phyloP scores from a whole-genome alignment of 2,797 vertebrate species.

The Sciurus vulgaris region DNA sequence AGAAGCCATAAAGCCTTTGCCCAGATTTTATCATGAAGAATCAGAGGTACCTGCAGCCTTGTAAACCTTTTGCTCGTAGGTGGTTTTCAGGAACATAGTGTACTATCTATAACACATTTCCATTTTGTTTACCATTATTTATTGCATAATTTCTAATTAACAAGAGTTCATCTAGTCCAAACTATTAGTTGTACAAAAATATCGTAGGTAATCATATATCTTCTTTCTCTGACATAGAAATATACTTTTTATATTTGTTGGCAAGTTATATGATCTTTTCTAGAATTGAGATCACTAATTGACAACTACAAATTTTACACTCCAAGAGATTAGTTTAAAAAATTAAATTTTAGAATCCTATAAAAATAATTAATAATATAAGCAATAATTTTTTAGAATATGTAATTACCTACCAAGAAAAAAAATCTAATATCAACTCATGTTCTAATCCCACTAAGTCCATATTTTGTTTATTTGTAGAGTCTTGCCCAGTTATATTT shows the following conservation, averaged over 20 bases:
- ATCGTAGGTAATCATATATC: neutral
- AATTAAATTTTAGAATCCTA: neutral
- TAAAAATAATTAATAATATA: slow-evolving; percentile 24
- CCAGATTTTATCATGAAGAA: neutral
- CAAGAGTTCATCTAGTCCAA: neutral
- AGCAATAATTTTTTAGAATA: neutral
- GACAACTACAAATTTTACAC: neutral
- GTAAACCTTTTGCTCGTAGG: neutral
- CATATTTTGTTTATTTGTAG: neutral
- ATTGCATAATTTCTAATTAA: slow-evolving; percentile 3
- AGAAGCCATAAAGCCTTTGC: neutral
- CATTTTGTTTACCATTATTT: neutral
- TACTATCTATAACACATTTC: neutral
- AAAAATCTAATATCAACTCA: neutral
- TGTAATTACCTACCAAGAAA: neutral
- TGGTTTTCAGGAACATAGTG: neutral
- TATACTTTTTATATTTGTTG: neutral
- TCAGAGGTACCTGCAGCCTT: neutral
- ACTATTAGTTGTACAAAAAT: neutral
- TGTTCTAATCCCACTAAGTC: neutral
- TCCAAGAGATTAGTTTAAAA: neutral
- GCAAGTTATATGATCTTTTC: neutral
- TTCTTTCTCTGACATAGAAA: neutral
- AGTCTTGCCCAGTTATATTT: neutral
- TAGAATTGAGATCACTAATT: neutral